phyloP scores from a whole-genome alignment of 2,888 invertebrate species.

The Brenthis hecate region DNA sequence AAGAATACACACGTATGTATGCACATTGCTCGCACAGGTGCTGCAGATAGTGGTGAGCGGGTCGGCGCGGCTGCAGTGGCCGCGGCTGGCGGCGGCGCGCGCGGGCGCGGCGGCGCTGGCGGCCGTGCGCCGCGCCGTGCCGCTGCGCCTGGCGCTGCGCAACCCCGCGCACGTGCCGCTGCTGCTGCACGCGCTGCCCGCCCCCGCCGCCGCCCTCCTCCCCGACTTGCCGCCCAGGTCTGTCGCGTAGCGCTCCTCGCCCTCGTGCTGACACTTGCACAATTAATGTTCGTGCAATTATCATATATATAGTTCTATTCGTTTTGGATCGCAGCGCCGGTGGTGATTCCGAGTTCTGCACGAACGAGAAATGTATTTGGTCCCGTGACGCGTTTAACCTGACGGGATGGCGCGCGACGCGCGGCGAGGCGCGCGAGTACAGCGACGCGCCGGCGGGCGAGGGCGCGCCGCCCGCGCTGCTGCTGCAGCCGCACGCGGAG shows the following conservation, averaged over 20 bases:
- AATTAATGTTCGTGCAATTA: conserved; percentile 19
- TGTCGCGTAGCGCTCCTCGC: background rate
- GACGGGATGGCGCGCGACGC: conserved; percentile 52
- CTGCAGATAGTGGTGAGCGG: conserved; percentile 47
- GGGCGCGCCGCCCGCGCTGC: conserved; percentile 45
- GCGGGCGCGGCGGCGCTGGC: conserved; percentile 42
- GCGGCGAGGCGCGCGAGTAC: conserved; percentile 40
- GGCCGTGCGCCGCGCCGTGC: conserved; percentile 39
- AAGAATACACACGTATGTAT: background rate
- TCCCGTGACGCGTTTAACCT: conserved; percentile 51
- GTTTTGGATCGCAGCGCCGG: conserved; percentile 39
- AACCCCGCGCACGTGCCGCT: conserved; percentile 87
- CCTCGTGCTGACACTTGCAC: conserved; percentile 29
- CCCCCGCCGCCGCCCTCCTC: conserved; percentile 81
- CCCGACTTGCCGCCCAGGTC: conserved; percentile 31
- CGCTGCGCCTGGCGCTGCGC: conserved; percentile 65
- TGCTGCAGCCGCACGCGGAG: conserved; percentile 82
- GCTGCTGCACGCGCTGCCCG: conserved; percentile 83
- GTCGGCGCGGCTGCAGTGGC: conserved; percentile 43
- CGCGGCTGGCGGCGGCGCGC: conserved; percentile 52
- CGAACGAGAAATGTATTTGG: conserved; percentile 40
- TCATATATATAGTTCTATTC: background rate
- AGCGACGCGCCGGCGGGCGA: conserved; percentile 46
- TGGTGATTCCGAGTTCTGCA: conserved; percentile 38
- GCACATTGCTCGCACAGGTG: conserved; percentile 41